Percentiles rank a stretch among this genome's conserved stretches.
These are phyloP conservation scores for Trichomycterus rosablanca DNA, from an alignment of 2,113 vertebrate species.

Conservation along the genomic window DNA sequence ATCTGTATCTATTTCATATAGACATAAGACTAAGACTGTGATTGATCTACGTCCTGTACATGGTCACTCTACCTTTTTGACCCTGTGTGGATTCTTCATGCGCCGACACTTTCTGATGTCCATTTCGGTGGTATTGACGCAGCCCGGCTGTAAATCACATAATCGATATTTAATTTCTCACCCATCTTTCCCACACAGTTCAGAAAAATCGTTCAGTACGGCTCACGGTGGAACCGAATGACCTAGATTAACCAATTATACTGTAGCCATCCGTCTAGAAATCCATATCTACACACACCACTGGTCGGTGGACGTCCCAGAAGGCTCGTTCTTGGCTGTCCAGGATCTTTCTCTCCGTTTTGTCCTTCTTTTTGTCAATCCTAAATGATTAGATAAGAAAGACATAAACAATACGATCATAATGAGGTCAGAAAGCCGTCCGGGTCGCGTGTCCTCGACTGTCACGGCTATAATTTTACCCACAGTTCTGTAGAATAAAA, in stretches of 20 bases:
- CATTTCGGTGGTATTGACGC: conserved; percentile 98
- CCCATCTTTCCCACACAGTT: background rate
- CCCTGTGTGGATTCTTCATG: conserved; percentile 93
- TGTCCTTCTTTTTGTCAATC: conserved; percentile 97
- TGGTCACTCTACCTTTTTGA: conserved; percentile 90
- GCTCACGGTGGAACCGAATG: too few relatives aligned
- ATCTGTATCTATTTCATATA: too few relatives aligned
- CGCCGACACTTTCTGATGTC: conserved; percentile 97
- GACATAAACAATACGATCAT: background rate
- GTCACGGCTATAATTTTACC: too few relatives aligned
- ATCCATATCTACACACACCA: conserved; percentile 52
- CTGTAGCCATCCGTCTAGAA: too few relatives aligned
- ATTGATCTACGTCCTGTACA: too few relatives aligned
- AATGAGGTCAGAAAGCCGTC: too few relatives aligned
- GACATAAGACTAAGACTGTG: too few relatives aligned
- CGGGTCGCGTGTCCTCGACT: too few relatives aligned
- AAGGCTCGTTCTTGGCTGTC: conserved; percentile 98
- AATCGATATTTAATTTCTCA: conserved; percentile 2
- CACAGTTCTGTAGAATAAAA: too few relatives aligned
- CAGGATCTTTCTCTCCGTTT: conserved; percentile 96
- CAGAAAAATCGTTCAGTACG: too few relatives aligned
- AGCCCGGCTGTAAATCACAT: conserved; percentile 79
- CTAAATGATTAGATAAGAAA: conserved; percentile 60
- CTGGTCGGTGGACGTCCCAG: conserved; percentile 96
- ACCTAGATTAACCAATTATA: background rate